Conservation (phyloP, 1,140 invertebrate genomes). For the Bombus impatiens region DNA sequence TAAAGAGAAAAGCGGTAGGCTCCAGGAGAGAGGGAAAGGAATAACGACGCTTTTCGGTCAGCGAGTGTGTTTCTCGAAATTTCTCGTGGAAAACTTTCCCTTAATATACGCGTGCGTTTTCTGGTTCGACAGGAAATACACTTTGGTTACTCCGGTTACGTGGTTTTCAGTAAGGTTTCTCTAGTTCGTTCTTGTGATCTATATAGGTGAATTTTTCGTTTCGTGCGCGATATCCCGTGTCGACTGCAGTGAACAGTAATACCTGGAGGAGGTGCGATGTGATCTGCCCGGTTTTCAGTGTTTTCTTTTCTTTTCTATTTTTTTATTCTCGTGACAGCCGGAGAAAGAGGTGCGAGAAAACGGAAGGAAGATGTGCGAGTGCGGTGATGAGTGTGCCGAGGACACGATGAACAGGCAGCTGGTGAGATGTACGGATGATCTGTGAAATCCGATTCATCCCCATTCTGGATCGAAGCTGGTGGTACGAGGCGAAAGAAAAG, state of each 20-base stretch:
- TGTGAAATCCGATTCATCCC: constrained; percentile 4
- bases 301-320: not conserved
- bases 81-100: constrained; percentile 27
- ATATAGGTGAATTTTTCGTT: not conserved
- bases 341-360: not conserved
- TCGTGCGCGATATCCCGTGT: not conserved
- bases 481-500: not conserved
- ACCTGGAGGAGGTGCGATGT: not conserved
- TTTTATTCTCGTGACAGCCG: constrained; percentile 17
- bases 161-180: not conserved
- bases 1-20: not conserved
- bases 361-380: constrained; percentile 76
- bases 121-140: not conserved
- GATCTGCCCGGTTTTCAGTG: not conserved
- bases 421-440: constrained; percentile 25
- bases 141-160: not conserved
- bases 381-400: constrained; percentile 73
- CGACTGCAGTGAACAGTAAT: not conserved
- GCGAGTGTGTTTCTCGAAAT: constrained; percentile 20
- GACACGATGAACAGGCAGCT: constrained; percentile 54
- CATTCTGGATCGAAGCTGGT: not conserved
- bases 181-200: not conserved
- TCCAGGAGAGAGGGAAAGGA: too few species aligned
- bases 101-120: too few species aligned
- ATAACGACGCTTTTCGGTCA: constrained; percentile 11